Evolutionary conservation across 2,888 invertebrate genomes (phyloP).

Genomic region (Acanthacorydalis orientalis): DNA sequence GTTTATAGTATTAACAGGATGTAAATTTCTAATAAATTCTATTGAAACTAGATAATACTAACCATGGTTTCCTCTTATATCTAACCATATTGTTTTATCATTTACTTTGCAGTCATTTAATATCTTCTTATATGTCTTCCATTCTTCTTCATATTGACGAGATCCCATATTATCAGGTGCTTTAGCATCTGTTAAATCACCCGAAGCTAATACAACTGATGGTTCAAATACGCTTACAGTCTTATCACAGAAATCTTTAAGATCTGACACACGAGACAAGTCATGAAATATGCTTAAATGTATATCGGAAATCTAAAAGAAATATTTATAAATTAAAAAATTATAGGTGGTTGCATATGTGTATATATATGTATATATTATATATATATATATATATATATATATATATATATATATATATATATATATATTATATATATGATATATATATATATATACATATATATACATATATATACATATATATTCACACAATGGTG

Average conservation of each 20-base stretch:
- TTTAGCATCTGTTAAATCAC: constrained; percentile 82
- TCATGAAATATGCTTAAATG: constrained; percentile 78
- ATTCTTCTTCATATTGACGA: constrained; percentile 63
- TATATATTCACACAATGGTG: no score
- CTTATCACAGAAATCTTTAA: constrained; percentile 61
- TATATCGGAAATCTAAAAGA: constrained; percentile 65
- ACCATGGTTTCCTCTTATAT: constrained; percentile 88
- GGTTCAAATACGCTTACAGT: constrained; percentile 61
- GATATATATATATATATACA: no score
- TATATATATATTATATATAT: no score
- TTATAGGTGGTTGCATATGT: not conserved
- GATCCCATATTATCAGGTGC: constrained; percentile 63
- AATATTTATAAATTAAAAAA: constrained; percentile 9
- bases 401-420: no score
- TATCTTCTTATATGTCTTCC: constrained; percentile 59
- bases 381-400: no score
- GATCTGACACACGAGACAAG: constrained; percentile 51
- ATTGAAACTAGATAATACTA: constrained; percentile 13
- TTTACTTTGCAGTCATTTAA: constrained; percentile 47
- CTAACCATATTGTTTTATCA: constrained; percentile 64
- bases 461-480: no score
- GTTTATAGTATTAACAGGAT: no score
- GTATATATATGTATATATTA: no score
- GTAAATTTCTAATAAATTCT: not conserved
- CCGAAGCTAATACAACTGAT: constrained; percentile 62